Evolutionary conservation across 1,140 invertebrate genomes (phyloP), one percentile per base, ranked within the genome.

Genomic region (Micrasema minimum): DNA sequence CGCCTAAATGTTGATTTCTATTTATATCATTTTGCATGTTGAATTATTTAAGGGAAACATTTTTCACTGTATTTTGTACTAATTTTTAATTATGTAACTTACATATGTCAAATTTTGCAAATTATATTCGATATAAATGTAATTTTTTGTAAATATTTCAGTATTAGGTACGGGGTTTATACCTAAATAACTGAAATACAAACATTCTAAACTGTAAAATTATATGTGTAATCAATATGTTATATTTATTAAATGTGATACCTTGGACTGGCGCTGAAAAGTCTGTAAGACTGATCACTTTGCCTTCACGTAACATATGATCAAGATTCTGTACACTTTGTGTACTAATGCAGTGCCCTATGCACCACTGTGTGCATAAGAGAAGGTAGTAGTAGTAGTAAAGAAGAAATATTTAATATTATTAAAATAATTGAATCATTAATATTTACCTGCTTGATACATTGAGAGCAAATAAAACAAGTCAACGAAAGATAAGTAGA

Each of bases 31-130:
- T n/a, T n/a, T n/a, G n/a, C n/a, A n/a, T n/a, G n/a, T n/a, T n/a
- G n/a, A n/a, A n/a, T n/a, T n/a, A n/a, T n/a, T n/a, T n/a, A n/a
- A n/a, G n/a, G n/a, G n/a, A n/a, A n/a, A n/a, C n/a, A n/a, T n/a
- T n/a, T n/a, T n/a, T n/a, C n/a, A n/a, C n/a, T n/a, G n/a, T n/a
- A n/a, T n/a, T n/a, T n/a, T n/a, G n/a, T n/a, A n/a, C n/a, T n/a
- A n/a, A n/a, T n/a, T n/a, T n/a, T n/a, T n/a, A n/a, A n/a, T n/a
- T 51, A 14, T 51, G 48, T 51, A 20, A 2, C 20, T 51, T 23
- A 23, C 20, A 3, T 5, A 9, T 10, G 6, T 2, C 7, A 1
- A 23, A 23, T 22, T n/a, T 0, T 43, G 12, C 18, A 45, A 45
- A 45, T 1, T 45, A 16, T 16, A 12, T 23, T 51, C 26, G n/a